Conservation (phyloP, 2,113 vertebrate genomes). For the Rynchops niger region DNA sequence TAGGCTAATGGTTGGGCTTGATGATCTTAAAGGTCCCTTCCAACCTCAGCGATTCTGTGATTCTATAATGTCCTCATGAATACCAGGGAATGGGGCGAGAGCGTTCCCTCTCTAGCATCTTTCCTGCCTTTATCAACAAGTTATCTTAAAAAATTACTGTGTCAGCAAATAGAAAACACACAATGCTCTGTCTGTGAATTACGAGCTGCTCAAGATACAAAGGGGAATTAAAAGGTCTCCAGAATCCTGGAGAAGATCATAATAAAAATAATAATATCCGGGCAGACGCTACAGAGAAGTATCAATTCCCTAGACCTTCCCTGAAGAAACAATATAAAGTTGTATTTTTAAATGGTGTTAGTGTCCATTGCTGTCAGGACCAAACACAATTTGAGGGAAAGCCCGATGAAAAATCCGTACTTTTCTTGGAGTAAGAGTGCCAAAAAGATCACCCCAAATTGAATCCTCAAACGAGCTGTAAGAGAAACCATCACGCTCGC, state of each 20-base stretch:
- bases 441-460: background rate
- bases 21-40: no score
- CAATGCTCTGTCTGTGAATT: background rate
- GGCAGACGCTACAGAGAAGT: background rate
- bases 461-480: background rate
- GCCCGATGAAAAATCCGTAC: background rate
- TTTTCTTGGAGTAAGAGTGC: background rate
- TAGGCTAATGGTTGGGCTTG: no score
- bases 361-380: background rate
- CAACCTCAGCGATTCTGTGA: no score
- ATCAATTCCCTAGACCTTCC: background rate
- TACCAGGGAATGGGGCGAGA: background rate
- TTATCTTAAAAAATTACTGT: background rate
- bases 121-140: constrained; percentile 8
- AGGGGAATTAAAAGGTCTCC: constrained; percentile 44
- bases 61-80: background rate
- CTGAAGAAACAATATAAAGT: background rate
- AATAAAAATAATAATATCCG: constrained; percentile 41
- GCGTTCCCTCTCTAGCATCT: background rate
- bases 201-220: background rate
- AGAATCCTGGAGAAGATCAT: constrained; percentile 10
- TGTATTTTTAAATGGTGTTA: background rate
- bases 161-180: constrained; percentile 5
- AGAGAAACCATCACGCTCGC: fast-evolving
- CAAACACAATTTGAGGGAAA: background rate